Conservation (phyloP, 2,797 vertebrate species). For the Intellagama lesueurii region DNA sequence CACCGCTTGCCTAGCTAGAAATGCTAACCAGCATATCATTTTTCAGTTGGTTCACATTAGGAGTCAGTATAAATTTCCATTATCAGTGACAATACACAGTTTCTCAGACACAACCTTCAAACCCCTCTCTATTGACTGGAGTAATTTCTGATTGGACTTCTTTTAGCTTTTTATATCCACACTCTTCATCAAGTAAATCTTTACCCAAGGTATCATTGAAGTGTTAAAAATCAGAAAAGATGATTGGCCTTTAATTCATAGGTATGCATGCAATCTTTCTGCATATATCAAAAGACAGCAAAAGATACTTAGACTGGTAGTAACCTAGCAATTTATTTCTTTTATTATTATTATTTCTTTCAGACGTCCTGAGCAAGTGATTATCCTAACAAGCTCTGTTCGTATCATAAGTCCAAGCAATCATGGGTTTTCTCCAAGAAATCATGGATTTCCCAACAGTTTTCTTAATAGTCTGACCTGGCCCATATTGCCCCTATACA, state of each 20-base stretch:
- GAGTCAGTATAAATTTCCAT: conserved; percentile 32
- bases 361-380: conserved; percentile 1
- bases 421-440: background rate
- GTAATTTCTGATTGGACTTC: conserved; percentile 13
- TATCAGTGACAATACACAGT: conserved; percentile 5
- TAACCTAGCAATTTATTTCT: background rate
- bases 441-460: background rate
- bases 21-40: conserved; percentile 24
- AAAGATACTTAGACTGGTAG: background rate
- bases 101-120: conserved; percentile 13
- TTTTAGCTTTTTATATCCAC: conserved; percentile 16
- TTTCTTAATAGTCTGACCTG: no score
- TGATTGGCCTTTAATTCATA: background rate
- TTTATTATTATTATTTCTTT: background rate
- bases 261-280: background rate
- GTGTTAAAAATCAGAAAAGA: background rate
- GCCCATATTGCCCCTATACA: background rate
- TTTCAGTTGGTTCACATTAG: conserved; percentile 18
- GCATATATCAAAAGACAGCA: background rate
- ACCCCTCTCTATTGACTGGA: background rate
- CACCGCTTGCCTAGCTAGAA: background rate
- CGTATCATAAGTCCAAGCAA: background rate
- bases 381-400: background rate
- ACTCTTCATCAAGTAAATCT: conserved; percentile 19
- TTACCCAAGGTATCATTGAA: background rate